Conservation (phyloP, 2,113 vertebrate genomes). For the Furnarius figulus region DNA sequence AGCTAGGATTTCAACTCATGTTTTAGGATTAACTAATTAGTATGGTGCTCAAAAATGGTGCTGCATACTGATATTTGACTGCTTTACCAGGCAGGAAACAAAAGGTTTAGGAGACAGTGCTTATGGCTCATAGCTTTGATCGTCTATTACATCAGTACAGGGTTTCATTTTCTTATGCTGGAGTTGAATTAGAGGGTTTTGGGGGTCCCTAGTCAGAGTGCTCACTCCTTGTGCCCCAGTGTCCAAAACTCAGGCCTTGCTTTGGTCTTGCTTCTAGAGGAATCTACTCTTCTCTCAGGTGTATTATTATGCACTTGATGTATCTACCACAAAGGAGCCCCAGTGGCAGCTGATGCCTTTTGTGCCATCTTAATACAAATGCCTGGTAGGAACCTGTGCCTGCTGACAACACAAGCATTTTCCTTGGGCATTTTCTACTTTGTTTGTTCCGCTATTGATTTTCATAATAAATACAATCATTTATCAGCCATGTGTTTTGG, state of each 20-base stretch:
- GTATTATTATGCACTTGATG: not conserved
- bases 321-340: not conserved
- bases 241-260: not conserved
- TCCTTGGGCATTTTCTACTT: not conserved
- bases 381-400: not conserved
- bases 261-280: not conserved
- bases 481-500: not conserved
- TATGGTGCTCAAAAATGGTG: not conserved
- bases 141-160: not conserved
- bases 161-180: not conserved
- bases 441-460: slow-evolving; percentile 17
- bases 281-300: not conserved
- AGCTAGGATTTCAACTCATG: not conserved
- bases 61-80: not conserved
- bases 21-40: not conserved
- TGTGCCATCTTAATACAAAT: not conserved
- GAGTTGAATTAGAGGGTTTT: not conserved
- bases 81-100: not conserved
- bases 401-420: not conserved
- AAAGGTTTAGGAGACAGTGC: not conserved
- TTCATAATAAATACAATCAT: not conserved
- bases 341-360: not conserved
- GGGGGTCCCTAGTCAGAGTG: not conserved
- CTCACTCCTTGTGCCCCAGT: not conserved
- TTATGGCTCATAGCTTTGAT: not conserved